phyloP scores from a whole-genome alignment of 2,113 vertebrate species.

The Labeo rohita region DNA sequence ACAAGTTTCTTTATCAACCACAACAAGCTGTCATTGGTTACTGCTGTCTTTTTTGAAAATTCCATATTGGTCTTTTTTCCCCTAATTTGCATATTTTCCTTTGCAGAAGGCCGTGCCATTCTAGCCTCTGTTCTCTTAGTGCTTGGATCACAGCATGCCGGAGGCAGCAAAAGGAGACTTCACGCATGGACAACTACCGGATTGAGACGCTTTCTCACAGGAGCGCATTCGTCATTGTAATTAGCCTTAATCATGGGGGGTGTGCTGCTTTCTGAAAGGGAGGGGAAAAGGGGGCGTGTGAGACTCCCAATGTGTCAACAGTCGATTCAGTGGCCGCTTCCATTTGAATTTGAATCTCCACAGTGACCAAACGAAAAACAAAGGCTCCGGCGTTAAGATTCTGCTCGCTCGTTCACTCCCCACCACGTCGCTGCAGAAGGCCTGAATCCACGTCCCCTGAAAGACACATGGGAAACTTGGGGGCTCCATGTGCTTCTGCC shows the following conservation, averaged over 20 bases:
- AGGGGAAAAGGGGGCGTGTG: slow-evolving; percentile 7
- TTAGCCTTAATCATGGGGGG: slow-evolving; percentile 87
- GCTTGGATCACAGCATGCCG: slow-evolving; percentile 76
- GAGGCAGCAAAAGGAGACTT: slow-evolving; percentile 64
- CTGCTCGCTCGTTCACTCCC: slow-evolving; percentile 70
- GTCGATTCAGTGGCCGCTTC: slow-evolving; percentile 81
- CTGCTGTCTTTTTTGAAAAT: neutral
- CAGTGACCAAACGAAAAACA: slow-evolving; percentile 78
- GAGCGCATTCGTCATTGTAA: slow-evolving; percentile 86
- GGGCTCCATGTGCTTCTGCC: slow-evolving; percentile 69
- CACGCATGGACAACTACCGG: slow-evolving; percentile 84
- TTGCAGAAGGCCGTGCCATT: neutral
- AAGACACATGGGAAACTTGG: slow-evolving; percentile 81
- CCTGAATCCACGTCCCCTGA: slow-evolving; percentile 83
- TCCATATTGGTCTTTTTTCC: neutral
- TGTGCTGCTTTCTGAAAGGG: slow-evolving; percentile 70
- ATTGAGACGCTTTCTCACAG: slow-evolving; percentile 83
- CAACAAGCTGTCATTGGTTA: neutral
- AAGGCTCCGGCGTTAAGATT: slow-evolving; percentile 86
- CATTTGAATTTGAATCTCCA: slow-evolving; percentile 93
- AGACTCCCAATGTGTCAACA: slow-evolving; percentile 81
- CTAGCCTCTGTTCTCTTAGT: slow-evolving; percentile 30
- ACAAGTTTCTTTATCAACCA: neutral
- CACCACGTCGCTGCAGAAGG: slow-evolving; percentile 55
- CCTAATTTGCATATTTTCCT: neutral